phyloP scores from a whole-genome alignment of 1,140 invertebrate genomes.

The roundworm (Caenorhabditis elegans) region DNA sequence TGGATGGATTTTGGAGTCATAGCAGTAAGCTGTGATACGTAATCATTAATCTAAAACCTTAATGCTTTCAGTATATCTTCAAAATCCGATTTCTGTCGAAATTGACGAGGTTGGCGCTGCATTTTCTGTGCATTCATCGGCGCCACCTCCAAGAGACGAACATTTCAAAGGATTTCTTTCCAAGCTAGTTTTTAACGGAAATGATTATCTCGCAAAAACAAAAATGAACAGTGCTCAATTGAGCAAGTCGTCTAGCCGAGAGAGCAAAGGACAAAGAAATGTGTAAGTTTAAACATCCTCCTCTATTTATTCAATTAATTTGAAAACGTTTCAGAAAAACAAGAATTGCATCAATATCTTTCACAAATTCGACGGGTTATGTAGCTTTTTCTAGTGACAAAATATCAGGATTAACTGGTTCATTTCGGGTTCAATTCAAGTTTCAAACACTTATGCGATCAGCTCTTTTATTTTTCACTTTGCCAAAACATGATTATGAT shows the following conservation, averaged over 20 bases:
- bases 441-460: conserved; percentile 49
- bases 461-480: conserved; percentile 40
- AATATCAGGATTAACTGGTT: conserved; percentile 35
- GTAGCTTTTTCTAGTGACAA: conserved; percentile 15
- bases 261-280: conserved; percentile 38
- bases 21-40: conserved; percentile 40
- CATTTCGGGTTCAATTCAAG: conserved; percentile 50
- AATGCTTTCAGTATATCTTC: conserved; percentile 50
- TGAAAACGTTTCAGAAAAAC: conserved; percentile 36
- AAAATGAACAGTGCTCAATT: conserved; percentile 17
- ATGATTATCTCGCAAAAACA: conserved; percentile 40
- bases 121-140: conserved; percentile 3
- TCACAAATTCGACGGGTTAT: conserved; percentile 46
- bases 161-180: conserved; percentile 41
- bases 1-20: conserved; percentile 73
- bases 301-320: background rate
- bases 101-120: conserved; percentile 40
- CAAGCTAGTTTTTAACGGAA: conserved; percentile 34
- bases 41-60: background rate
- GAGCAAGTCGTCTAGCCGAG: conserved; percentile 1
- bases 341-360: conserved; percentile 34
- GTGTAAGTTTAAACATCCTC: background rate
- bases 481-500: conserved; percentile 33
- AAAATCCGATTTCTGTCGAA: conserved; percentile 70
- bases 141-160: conserved; percentile 11